Base-by-base conservation (phyloP, 2,113 vertebrate genomes). In the Rhinoderma darwinii region DNA sequence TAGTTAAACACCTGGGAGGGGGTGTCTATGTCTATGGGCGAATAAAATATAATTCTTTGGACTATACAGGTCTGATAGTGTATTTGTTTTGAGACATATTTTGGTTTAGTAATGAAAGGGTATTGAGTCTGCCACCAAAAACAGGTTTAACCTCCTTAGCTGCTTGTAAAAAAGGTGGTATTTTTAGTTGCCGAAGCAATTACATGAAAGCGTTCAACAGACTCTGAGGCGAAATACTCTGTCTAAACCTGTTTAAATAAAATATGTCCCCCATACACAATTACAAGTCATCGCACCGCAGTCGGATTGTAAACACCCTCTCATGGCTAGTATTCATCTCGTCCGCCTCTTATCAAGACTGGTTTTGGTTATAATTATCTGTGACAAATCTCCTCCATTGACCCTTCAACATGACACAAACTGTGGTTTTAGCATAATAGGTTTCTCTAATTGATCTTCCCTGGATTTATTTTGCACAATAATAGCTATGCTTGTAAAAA, bases 401-500 rank as follows among this genome's bases (percentile, higher is more conserved):
- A 78, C 75, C 74, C 75, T 78, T 22, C 47, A 41, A 66, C 41
- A 44, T 2, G 41, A 75, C 0, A 54, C 44, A 78, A 50, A 51
- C 50, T 78, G 75, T 78, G 75, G 44, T 22, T 51, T 51, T 11
- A 78, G 50, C 17, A 10, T 32, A 54, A 30, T 51, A 30, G 15
- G 44, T n/a, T 76, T 77, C 27, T 3, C 27, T 50, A 51, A 78
- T 78, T 78, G 30, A 47, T 12, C 75, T 54, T 47, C 47, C 47
- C 47, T 54, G 47, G 75, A 51, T 78, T 78, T 54, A 35, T 30
- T 78, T 51, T 20, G 17, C 44, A 78, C 35, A 78, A 78, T 51
- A 78, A 78, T 54, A 30, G 44, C 17, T n/a, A 77, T 1, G 47
- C 44, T 50, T 78, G 75, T 51, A 20, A 51, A 17, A 78, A 51